phyloP scores from a whole-genome alignment of 2,113 vertebrate species.

The Ranitomeya variabilis region DNA sequence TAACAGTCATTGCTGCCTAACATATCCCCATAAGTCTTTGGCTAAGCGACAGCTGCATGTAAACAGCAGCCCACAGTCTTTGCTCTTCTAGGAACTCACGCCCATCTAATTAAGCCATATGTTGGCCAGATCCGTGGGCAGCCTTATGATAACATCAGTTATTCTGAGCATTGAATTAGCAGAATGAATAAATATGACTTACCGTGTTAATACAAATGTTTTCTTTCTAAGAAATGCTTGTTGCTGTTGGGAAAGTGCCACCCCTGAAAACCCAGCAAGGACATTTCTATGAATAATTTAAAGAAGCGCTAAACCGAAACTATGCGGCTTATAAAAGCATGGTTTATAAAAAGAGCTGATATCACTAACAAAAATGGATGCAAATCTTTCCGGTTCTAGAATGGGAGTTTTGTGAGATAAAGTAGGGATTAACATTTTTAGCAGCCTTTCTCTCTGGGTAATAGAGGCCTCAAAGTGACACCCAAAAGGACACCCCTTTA shows the following conservation, averaged over 20 bases:
- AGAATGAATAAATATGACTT: constrained; percentile 44
- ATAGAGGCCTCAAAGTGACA: too few species aligned
- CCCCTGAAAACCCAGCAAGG: background rate
- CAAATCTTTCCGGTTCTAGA: background rate
- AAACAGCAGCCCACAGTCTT: constrained; percentile 40
- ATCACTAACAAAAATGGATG: background rate
- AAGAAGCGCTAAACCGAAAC: background rate
- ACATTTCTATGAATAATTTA: constrained; percentile 8
- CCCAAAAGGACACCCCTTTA: too few species aligned
- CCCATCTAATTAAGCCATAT: constrained; percentile 54
- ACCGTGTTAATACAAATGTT: constrained; percentile 37
- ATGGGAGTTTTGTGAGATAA: background rate
- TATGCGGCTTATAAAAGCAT: background rate
- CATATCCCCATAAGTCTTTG: constrained; percentile 22
- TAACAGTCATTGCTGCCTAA: background rate
- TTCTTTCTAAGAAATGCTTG: constrained; percentile 53
- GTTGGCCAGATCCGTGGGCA: constrained; percentile 43
- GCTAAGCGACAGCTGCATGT: constrained; percentile 26
- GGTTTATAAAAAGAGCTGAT: background rate
- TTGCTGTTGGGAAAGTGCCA: constrained; percentile 49
- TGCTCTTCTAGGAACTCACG: constrained; percentile 47
- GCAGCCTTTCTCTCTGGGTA: background rate
- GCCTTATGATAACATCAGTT: constrained; percentile 48
- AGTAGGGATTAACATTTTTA: background rate
- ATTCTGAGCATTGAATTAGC: constrained; percentile 30